Percentiles rank a stretch among this genome's conserved stretches.
Evolutionary conservation across 2,113 vertebrate genomes (phyloP).

Genomic region (Lagenorhynchus albirostris): DNA sequence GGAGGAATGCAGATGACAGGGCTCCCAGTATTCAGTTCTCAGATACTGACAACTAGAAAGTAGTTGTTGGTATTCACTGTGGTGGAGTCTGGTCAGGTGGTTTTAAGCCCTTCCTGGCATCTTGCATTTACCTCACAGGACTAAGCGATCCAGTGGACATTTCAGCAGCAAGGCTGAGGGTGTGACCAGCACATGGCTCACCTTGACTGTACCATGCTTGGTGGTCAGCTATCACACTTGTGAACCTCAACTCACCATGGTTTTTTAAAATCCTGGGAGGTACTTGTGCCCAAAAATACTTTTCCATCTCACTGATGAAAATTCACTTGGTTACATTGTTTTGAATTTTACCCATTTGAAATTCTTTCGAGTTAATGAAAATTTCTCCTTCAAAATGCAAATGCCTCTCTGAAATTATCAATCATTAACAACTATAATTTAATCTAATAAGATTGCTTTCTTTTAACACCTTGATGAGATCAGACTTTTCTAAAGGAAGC

Average conservation of each 20-base stretch:
- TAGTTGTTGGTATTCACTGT: neutral
- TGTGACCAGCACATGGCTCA: no score
- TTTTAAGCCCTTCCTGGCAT: neutral
- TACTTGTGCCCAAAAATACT: neutral
- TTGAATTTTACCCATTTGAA: constrained; percentile 9
- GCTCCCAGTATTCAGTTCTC: neutral
- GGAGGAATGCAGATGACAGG: neutral
- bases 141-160: neutral
- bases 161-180: neutral
- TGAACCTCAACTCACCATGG: neutral
- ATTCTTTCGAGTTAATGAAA: neutral
- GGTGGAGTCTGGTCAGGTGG: neutral
- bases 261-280: neutral
- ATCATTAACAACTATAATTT: neutral
- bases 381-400: neutral
- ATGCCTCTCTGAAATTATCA: neutral
- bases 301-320: neutral
- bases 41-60: neutral
- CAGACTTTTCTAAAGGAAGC: neutral
- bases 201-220: neutral
- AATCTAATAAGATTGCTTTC: neutral
- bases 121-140: neutral
- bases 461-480: neutral
- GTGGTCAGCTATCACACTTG: neutral
- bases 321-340: neutral